phyloP scores from a whole-genome alignment of 2,888 invertebrate species.

The Protophormia terraenovae region DNA sequence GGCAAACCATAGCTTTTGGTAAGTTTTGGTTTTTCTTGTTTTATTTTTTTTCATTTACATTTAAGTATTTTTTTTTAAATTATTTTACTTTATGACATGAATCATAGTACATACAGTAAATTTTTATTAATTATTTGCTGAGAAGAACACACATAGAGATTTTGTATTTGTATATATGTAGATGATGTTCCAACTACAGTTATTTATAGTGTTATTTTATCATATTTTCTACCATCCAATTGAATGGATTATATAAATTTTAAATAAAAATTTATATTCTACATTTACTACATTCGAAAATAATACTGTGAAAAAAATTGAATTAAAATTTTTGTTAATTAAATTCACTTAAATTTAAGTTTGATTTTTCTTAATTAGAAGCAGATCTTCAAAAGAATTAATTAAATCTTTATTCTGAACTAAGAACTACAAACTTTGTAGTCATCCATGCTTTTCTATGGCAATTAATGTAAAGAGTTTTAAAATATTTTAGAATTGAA shows the following conservation, averaged over 20 bases:
- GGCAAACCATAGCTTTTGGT: constrained; percentile 88
- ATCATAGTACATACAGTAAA: background rate
- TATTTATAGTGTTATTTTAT: background rate
- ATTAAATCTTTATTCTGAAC: no score
- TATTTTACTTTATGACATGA: background rate
- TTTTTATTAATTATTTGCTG: background rate
- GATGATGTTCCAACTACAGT: background rate
- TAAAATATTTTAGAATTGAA: no score
- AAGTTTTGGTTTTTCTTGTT: constrained; percentile 81
- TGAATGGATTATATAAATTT: background rate
- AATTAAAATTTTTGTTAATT: no score
- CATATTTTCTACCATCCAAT: background rate
- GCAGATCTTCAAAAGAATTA: no score
- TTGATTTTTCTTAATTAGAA: no score
- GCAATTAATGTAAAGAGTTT: no score
- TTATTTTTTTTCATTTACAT: background rate
- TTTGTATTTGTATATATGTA: background rate
- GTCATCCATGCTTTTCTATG: no score
- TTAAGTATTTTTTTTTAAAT: background rate
- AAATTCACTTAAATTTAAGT: no score
- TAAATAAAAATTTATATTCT: background rate
- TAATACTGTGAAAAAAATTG: no score
- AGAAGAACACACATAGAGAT: background rate
- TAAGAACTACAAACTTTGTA: no score
- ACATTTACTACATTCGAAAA: no score